Evolutionary conservation across 2,113 vertebrate genomes (phyloP).

Genomic region (Daboia siamensis): DNA sequence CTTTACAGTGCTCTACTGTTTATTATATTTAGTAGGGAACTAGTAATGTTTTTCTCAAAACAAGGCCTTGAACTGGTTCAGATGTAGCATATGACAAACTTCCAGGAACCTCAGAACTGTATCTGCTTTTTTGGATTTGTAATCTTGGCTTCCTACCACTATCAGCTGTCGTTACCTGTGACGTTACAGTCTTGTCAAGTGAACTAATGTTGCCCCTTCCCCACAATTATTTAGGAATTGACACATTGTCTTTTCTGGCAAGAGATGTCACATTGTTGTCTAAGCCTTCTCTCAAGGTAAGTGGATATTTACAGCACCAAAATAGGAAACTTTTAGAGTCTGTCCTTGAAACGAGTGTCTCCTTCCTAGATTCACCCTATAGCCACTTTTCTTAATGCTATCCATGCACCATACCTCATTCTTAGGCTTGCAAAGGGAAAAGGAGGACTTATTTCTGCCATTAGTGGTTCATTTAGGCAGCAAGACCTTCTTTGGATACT

Average conservation of each 20-base stretch:
- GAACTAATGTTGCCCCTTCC: background rate
- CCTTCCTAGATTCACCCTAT: background rate
- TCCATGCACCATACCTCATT: background rate
- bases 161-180: background rate
- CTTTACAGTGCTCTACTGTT: slow-evolving; percentile 21
- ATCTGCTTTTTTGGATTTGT: background rate
- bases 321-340: background rate
- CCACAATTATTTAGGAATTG: background rate
- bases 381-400: background rate
- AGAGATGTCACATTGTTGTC: background rate
- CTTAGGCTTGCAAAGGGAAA: background rate
- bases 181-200: background rate
- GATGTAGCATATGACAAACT: background rate
- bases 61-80: background rate
- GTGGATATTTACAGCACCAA: background rate
- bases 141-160: background rate
- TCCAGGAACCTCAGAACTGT: background rate
- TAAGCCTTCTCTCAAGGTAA: background rate
- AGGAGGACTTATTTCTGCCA: background rate
- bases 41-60: background rate
- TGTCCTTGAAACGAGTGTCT: background rate
- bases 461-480: background rate
- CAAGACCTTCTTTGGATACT: background rate
- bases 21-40: background rate
- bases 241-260: background rate